Conservation (phyloP, 2,113 vertebrate species). For the Hyperopisus bebe region DNA sequence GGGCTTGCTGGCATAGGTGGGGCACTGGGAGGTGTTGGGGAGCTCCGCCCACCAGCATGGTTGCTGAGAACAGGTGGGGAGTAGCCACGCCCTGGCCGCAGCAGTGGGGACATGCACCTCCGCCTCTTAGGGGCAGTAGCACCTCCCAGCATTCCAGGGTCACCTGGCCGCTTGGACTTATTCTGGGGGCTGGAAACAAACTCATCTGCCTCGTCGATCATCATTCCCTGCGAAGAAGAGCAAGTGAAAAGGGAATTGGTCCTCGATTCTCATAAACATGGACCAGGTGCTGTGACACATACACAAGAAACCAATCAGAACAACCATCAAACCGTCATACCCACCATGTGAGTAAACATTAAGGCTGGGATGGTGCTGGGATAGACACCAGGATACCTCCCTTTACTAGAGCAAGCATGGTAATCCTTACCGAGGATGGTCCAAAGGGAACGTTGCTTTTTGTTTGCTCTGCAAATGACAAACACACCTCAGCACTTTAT, state of each 20-base stretch:
- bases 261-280: background rate
- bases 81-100: slow-evolving; percentile 49
- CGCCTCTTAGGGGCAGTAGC: slow-evolving; percentile 59
- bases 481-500: background rate
- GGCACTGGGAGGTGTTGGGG: slow-evolving; percentile 39
- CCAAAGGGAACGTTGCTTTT: background rate
- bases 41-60: slow-evolving; percentile 62
- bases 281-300: background rate
- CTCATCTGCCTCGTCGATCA: slow-evolving; percentile 79
- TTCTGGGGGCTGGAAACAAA: slow-evolving; percentile 73
- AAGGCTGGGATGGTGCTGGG: background rate
- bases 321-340: background rate
- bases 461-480: background rate
- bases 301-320: background rate
- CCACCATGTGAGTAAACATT: background rate
- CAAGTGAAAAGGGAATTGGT: background rate
- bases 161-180: slow-evolving; percentile 69
- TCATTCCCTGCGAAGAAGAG: slow-evolving; percentile 63
- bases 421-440: background rate
- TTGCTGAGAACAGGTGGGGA: slow-evolving; percentile 53
- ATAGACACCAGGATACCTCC: background rate
- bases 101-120: slow-evolving; percentile 66
- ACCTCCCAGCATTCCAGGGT: slow-evolving; percentile 60
- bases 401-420: background rate
- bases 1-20: slow-evolving; percentile 43